Base-by-base conservation (phyloP, 2,797 vertebrate genomes). In the Ptychobarbus kaznakovi region DNA sequence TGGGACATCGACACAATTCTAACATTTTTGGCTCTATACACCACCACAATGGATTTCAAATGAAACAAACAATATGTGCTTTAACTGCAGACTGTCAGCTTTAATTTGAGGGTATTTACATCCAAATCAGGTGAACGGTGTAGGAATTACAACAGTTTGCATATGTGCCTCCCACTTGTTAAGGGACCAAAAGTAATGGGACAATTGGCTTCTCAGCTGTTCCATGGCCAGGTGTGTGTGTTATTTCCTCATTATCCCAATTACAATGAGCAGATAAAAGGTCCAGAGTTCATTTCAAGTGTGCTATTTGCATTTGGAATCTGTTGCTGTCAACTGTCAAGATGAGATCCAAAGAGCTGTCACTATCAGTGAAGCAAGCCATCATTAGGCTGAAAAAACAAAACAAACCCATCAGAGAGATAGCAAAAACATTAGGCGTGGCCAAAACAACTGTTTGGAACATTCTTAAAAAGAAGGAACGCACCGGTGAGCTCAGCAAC, bases 331-430 rank as follows among this genome's bases (percentile, higher is more conserved):
- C 76, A 83, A 86, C 84, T 90, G 51, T 81, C 70, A 87, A 86
- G 65, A 87, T 85, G 82, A 85, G 76, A 38, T 86, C 68, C 51
- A 88, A 81, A 87, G 75, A 84, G 40, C 76, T 77, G 82, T 82
- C 82, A 77, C 77, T 88, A 65, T 58, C 81, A 86, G 75, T 88
- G 69, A 89, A 87, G 83, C 78, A 86, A 87, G 85, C 83, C 86
- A 90, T 86, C 85, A 69, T 88, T 87, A 83, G 80, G 56, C 81
- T 87, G 53, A 80, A 82, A 88, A 87, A 88, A 74, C 38, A 40
- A 83, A 88, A 87, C 63, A 90, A 91, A 89, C 65, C 63, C 38
- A 69, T 82, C 46, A 46, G 85, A 80, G 77, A 66, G 25, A 80
- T 8, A 7, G 40, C 40, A 46, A 63, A 79, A 63, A 42, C n/a